phyloP scores from a whole-genome alignment of 2,797 vertebrate species.

The Rousettus madagascariensis region DNA sequence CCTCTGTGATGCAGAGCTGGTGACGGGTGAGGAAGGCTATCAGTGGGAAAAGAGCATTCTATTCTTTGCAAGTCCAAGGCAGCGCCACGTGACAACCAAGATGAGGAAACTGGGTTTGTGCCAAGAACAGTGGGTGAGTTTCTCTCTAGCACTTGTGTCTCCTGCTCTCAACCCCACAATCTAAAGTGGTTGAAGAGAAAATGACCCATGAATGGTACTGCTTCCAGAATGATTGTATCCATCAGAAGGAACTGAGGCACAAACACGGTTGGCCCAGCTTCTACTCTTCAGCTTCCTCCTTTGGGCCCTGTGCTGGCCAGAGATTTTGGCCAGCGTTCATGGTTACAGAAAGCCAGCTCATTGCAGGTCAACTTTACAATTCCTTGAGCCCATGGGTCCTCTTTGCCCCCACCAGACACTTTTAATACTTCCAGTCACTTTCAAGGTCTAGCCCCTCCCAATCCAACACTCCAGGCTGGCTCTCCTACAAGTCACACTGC shows the following conservation, averaged over 20 bases:
- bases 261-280: neutral
- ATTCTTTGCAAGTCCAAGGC: neutral
- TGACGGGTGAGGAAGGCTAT: neutral
- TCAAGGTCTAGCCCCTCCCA: neutral
- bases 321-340: neutral
- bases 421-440: neutral
- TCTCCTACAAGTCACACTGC: conserved; percentile 63
- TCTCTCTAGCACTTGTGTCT: neutral
- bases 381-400: neutral
- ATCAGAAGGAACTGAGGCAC: neutral
- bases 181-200: neutral
- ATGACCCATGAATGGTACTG: neutral
- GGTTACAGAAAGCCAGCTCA: neutral
- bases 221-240: neutral
- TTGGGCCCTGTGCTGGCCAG: neutral
- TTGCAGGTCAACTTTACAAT: neutral
- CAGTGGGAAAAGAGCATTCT: neutral
- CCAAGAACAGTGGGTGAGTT: neutral
- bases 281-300: neutral
- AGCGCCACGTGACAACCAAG: neutral
- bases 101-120: neutral
- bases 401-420: neutral
- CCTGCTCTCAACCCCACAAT: neutral
- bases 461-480: conserved; percentile 41
- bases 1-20: neutral